A percentile compares a stretch with the other conserved stretches of the same genome.
These are phyloP conservation scores for Papilio protenor DNA, from an alignment of 2,888 invertebrate genomes.

Conservation along the genomic window DNA sequence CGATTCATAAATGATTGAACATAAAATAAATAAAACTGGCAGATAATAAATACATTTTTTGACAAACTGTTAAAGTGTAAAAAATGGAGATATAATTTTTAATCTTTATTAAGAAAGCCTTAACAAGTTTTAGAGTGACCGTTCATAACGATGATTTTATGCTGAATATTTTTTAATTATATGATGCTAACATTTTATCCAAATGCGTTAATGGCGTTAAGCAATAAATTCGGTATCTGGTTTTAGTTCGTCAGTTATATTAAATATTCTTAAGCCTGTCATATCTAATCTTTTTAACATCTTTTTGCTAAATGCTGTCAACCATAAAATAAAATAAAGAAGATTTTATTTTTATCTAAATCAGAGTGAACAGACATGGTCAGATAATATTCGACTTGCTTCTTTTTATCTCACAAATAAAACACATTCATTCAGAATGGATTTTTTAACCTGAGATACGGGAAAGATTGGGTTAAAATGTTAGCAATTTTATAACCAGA, in stretches of 20 bases:
- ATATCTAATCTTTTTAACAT: constrained; percentile 17
- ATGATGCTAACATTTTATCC: neutral
- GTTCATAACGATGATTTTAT: constrained; percentile 28
- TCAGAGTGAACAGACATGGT: neutral
- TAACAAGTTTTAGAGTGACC: constrained; percentile 16
- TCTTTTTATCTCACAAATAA: neutral
- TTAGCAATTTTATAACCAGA: no score
- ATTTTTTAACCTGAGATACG: no score
- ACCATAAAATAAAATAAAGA: neutral
- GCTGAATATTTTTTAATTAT: constrained; percentile 19
- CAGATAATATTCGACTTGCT: neutral
- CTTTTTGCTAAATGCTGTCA: constrained; percentile 14
- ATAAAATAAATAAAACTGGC: constrained; percentile 1
- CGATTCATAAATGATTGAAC: neutral
- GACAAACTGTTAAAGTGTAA: neutral
- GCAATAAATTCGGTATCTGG: constrained; percentile 23
- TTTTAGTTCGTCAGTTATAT: constrained; percentile 17
- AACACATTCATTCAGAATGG: no score
- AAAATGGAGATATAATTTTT: neutral
- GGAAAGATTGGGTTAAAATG: no score
- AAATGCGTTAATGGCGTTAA: constrained; percentile 19
- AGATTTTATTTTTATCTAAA: neutral
- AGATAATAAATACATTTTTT: neutral
- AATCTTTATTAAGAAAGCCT: neutral
- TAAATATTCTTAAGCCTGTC: neutral